Percentiles rank a stretch among this genome's conserved stretches.
These are phyloP conservation scores for Ictalurus furcatus DNA, from an alignment of 2,113 vertebrate genomes.

Conservation along the genomic window DNA sequence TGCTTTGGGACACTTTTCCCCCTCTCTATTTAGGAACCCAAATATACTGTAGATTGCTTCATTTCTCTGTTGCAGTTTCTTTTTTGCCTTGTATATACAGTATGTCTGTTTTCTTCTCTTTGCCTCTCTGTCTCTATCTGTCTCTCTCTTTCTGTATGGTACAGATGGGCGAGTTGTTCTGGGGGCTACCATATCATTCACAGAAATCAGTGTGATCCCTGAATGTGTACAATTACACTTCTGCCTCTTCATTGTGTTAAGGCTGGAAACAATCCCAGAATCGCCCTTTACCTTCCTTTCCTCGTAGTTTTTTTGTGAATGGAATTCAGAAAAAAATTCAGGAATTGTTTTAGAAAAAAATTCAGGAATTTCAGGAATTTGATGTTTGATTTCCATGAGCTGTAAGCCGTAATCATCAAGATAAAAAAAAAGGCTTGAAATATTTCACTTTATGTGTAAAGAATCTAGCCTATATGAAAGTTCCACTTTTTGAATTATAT, in stretches of 20 bases:
- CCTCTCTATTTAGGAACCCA: not conserved
- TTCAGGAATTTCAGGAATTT: no score
- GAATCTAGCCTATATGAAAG: no score
- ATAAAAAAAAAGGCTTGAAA: no score
- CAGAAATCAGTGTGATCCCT: not conserved
- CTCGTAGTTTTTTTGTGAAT: not conserved
- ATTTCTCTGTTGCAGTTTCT: not conserved
- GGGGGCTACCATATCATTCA: conserved; percentile 8
- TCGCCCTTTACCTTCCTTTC: not conserved
- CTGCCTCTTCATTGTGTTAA: not conserved
- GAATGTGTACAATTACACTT: conserved; percentile 6
- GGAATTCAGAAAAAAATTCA: not conserved
- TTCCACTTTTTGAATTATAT: no score
- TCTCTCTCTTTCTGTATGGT: conserved; percentile 14
- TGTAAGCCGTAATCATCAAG: no score
- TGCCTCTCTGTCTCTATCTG: conserved; percentile 27
- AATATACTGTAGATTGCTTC: not conserved
- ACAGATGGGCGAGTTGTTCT: conserved; percentile 8
- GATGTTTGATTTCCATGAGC: no score
- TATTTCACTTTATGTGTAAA: no score
- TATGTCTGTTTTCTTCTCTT: not conserved
- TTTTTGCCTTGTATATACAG: not conserved
- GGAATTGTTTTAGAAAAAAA: no score
- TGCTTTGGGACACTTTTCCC: not conserved
- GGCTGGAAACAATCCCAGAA: not conserved